A percentile compares a stretch with the other conserved stretches of the same genome.
Conservation (phyloP, 1,140 invertebrate species). For the Zophobas morio region DNA sequence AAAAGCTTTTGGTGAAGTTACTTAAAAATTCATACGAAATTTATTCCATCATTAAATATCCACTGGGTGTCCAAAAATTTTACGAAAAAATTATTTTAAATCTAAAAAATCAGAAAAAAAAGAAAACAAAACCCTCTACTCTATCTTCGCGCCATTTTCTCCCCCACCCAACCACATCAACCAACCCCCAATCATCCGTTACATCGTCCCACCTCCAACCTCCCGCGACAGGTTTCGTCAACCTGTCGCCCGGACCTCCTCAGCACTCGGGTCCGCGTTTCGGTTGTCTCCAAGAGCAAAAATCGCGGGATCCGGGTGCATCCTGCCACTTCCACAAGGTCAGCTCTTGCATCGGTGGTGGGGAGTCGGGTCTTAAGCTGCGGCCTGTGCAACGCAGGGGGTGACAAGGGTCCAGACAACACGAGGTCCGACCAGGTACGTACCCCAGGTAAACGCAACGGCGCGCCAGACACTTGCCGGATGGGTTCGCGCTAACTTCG, state of each 20-base stretch:
- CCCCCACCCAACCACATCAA: too few relatives aligned
- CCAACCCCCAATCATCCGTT: not conserved
- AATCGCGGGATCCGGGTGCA: slow-evolving; percentile 43
- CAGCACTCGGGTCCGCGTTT: not conserved
- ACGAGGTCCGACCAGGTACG: slow-evolving; percentile 54
- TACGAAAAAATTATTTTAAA: too few relatives aligned
- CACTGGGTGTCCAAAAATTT: too few relatives aligned
- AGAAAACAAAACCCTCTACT: too few relatives aligned
- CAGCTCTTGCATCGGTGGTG: slow-evolving; percentile 33
- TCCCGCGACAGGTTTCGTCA: not conserved
- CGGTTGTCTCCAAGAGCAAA: slow-evolving; percentile 25
- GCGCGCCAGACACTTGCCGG: slow-evolving; percentile 57
- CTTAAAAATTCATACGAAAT: too few relatives aligned
- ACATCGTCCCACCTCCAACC: not conserved
- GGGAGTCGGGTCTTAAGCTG: slow-evolving; percentile 32
- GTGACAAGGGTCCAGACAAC: slow-evolving; percentile 52
- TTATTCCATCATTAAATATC: too few relatives aligned
- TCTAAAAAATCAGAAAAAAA: too few relatives aligned
- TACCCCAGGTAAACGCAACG: slow-evolving; percentile 54
- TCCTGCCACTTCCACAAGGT: slow-evolving; percentile 39
- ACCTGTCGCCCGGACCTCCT: slow-evolving; percentile 12
- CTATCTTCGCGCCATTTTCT: too few relatives aligned
- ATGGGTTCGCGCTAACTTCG: slow-evolving; percentile 55
- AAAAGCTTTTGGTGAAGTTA: too few relatives aligned
- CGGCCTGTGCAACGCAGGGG: slow-evolving; percentile 53